Evolutionary conservation across 1,140 invertebrate species (phyloP).

Genomic region (Hermetia illucens): DNA sequence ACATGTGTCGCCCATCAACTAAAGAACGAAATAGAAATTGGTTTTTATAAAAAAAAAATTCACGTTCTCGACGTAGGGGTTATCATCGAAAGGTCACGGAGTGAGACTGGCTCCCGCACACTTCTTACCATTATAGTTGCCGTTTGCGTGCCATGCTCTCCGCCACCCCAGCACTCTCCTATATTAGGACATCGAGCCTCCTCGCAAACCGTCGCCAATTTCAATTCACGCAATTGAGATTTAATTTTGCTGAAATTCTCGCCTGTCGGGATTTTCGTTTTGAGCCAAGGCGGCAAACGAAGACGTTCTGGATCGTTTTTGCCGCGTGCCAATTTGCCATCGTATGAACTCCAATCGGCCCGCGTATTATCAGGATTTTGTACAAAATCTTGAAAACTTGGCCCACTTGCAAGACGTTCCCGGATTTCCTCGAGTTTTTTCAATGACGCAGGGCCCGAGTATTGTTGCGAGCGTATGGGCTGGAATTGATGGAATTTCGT

Average conservation of each 20-base stretch:
- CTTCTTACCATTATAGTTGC: constrained; percentile 75
- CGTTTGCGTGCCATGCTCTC: constrained; percentile 69
- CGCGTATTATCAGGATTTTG: constrained; percentile 32
- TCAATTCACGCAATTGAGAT: constrained; percentile 70
- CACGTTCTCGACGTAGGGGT: constrained; percentile 10
- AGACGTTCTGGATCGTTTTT: constrained; percentile 70
- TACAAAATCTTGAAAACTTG: constrained; percentile 48
- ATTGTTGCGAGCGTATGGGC: no score
- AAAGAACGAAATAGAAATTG: constrained; percentile 19
- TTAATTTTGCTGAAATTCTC: constrained; percentile 77
- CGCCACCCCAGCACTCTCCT: constrained; percentile 98
- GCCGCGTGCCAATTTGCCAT: constrained; percentile 69
- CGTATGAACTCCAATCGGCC: constrained; percentile 44
- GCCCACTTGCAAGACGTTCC: constrained; percentile 45
- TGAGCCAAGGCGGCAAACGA: constrained; percentile 91
- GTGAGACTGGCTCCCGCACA: no score
- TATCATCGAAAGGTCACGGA: constrained; percentile 7
- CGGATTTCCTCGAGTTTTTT: constrained; percentile 35
- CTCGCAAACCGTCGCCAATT: constrained; percentile 95
- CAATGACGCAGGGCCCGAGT: no score
- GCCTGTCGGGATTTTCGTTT: constrained; percentile 85
- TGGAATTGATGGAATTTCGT: no score
- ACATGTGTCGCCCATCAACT: constrained; percentile 87
- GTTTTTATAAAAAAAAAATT: constrained; percentile 11
- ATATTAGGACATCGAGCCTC: constrained; percentile 99